Percentiles rank a stretch among this genome's conserved stretches.
Evolutionary conservation across 2,888 invertebrate species (phyloP).

Genomic region (Gymnoscelis rufifasciata): DNA sequence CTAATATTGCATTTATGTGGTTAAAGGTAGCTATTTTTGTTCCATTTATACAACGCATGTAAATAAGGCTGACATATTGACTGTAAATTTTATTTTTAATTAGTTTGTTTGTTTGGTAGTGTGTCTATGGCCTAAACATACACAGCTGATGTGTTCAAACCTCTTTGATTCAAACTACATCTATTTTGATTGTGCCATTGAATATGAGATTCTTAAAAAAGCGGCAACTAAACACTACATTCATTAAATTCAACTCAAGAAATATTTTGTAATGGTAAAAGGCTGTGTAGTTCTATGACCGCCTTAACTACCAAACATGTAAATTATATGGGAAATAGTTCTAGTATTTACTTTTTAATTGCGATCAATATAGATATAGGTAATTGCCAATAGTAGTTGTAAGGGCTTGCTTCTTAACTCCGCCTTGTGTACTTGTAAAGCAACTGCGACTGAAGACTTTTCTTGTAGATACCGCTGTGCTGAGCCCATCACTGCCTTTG

Average conservation of each 20-base stretch:
- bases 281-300: background rate
- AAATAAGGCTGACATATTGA: conserved; percentile 61
- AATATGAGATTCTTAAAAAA: too few relatives aligned
- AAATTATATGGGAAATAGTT: conserved; percentile 15
- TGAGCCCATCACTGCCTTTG: background rate
- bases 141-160: too few relatives aligned
- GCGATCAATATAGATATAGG: conserved; percentile 35
- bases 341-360: conserved; percentile 27
- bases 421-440: conserved; percentile 21
- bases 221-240: too few relatives aligned
- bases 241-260: too few relatives aligned
- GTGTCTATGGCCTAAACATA: background rate
- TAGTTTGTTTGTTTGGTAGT: conserved; percentile 33
- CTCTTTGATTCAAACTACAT: too few relatives aligned
- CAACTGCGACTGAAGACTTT: conserved; percentile 23
- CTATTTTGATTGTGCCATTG: too few relatives aligned
- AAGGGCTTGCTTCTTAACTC: conserved; percentile 44
- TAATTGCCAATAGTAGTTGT: conserved; percentile 54
- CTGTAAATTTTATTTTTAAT: conserved; percentile 46
- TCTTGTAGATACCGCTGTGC: background rate
- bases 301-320: conserved; percentile 22
- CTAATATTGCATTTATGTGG: conserved; percentile 38
- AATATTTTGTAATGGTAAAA: background rate
- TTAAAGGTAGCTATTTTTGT: conserved; percentile 35
- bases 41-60: conserved; percentile 50